Base-by-base conservation (phyloP, 2,113 vertebrate species). In the Cyanoramphus novaezelandiae region DNA sequence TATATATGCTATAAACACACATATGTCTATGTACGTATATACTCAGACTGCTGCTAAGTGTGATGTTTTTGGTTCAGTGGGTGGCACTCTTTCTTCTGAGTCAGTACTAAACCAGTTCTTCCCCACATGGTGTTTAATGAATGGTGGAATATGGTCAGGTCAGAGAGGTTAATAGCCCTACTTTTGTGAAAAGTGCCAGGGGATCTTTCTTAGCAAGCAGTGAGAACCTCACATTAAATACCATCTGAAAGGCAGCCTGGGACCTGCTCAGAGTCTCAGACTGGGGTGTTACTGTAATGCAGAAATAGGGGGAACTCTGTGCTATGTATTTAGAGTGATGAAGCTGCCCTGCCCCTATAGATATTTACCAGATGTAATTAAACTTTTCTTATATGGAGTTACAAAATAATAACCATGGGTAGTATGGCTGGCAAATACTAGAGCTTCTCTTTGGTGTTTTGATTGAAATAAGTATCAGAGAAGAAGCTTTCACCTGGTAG, bases 131-230 rank as follows among this genome's bases (percentile, higher is more conserved):
- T 85, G 59, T 81, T 87, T 92, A 94, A 90, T 74, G 75, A 86
- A 55, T 35, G 59, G 67, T 39, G 24, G 88, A 91, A 70, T 93
- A 93, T 52, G 67, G 75, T 81, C 25, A 8, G 92, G 87, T 95
- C 94, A 95, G 57, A 75, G 53, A 92, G 94, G 84, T 97, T 95
- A 96, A 97, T 93, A 93, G 97, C 84, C 59, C 64, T 88, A 57
- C 92, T 97, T 93, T 60, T 35, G 43, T 82, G 43, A 49, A 82
- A 91, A 97, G 79, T 81, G 63, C 43, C 69, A 41, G 55, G 60
- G 71, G 70, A 95, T 88, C 82, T 81, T 64, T 88, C 86, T 64
- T 70, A 79, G 64, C 33, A 47, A 86, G 62, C 53, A 71, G 14
- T 53, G 53, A 92, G 86, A 85, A 68, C 33, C 19, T 94, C 44